Evolutionary conservation across 1,140 invertebrate species (phyloP).

Genomic region (Drosophila equinoxialis): DNA sequence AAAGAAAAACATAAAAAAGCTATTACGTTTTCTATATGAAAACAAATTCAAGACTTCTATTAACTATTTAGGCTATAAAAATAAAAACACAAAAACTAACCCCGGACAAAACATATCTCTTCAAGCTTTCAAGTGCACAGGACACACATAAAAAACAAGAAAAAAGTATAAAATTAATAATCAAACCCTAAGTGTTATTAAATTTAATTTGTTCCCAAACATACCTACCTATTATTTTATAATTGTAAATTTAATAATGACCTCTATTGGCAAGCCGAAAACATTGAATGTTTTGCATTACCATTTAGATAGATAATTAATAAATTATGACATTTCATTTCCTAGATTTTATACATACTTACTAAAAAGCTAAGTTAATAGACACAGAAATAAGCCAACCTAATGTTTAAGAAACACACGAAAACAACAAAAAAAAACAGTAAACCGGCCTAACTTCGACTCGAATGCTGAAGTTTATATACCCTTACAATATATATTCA

Average conservation of each 20-base stretch:
- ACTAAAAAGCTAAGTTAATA: slow-evolving; percentile 19
- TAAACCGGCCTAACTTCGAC: background rate
- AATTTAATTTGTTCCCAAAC: slow-evolving; percentile 37
- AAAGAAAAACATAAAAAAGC: background rate
- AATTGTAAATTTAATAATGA: slow-evolving; percentile 18
- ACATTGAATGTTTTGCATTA: slow-evolving; percentile 32
- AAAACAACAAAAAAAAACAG: background rate
- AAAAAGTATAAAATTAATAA: background rate
- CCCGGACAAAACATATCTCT: slow-evolving; percentile 64
- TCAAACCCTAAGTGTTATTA: slow-evolving; percentile 59
- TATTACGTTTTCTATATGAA: slow-evolving; percentile 56
- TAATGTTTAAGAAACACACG: background rate
- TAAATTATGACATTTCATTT: slow-evolving; percentile 44
- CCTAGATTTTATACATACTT: slow-evolving; percentile 61
- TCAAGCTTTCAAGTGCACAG: slow-evolving; percentile 59
- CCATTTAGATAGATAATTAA: slow-evolving; percentile 61
- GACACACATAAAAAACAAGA: slow-evolving; percentile 34
- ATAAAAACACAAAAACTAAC: slow-evolving; percentile 21
- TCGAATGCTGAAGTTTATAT: background rate
- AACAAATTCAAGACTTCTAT: slow-evolving; percentile 64
- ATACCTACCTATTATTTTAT: slow-evolving; percentile 6
- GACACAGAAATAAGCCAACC: background rate
- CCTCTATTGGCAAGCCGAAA: slow-evolving; percentile 36
- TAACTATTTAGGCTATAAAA: slow-evolving; percentile 42
- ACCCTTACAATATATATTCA: slow-evolving; percentile 24